Evolutionary conservation across 1,140 invertebrate genomes (phyloP), one percentile per base, ranked within the genome.

Genomic region (Sminthurinus signatus): DNA sequence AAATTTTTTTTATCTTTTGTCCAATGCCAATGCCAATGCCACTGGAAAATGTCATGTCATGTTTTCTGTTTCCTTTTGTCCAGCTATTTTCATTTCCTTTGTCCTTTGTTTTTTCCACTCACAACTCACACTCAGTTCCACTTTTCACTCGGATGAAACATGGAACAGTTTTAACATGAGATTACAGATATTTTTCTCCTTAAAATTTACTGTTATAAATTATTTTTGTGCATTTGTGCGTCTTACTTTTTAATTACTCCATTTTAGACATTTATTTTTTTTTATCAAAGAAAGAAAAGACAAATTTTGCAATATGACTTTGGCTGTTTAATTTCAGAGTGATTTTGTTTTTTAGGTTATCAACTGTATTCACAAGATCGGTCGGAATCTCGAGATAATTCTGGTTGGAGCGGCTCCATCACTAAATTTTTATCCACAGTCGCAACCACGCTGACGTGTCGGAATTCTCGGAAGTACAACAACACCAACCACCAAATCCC

Each of bases 371-470:
- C 36, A 17, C 36, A 17, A 17, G 17, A 17, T 17, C 8, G 36
- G 17, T 19, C 12, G 23, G 17, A 19, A 23, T n/a, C n/a, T n/a
- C n/a, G n/a, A n/a, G 21, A 48, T 48, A 48, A 48, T 1, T 67
- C 73, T 21, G 73, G 73, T 67, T 76, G 73, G 73, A 72, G 75
- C 4, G 57, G 48, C 48, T 42, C 31, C 32, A 62, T 62, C 23
- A 55, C 48, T 31, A 52, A 31, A 55, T 62, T 62, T 55, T 62
- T 62, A 17, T 54, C 60, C 32, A 42, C 60, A 14, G 50, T 62
- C 1, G 51, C 60, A 28, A 62, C 50, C 15, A 54, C 60, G 2
- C 28, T 62, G 15, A 62, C 21, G 17, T 62, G 60, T 54, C 60
- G 51, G 17, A 28, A 61, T 29, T 60, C 25, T 23, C 46, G 39